Conservation (phyloP, 2,113 vertebrate genomes). For the Bos taurus region ARS-UCD2.0 NC_037348.1:16287001-16287500, state of each 20-base stretch:
- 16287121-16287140: not conserved
- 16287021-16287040: not conserved
- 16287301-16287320: not conserved
- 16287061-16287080: not conserved
- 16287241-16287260: not conserved
- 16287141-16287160: not conserved
- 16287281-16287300: not conserved
- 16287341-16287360: not conserved
- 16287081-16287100: not conserved
- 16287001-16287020: not conserved
- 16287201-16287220: not conserved
- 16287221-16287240: not conserved
- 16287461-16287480: not conserved
- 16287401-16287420: not conserved
- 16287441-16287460: not conserved
- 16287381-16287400: not conserved
- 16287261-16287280: conserved; percentile 5
- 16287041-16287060: not conserved
- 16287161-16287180: not conserved
- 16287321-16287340: conserved; percentile 1
- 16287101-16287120: not conserved
- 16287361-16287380: not conserved
- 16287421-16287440: not conserved
- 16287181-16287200: not conserved
- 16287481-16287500: not conserved